These are phyloP conservation scores for Trissolcus japonicus DNA, from an alignment of 2,888 invertebrate genomes.

Conservation along the genomic window DNA sequence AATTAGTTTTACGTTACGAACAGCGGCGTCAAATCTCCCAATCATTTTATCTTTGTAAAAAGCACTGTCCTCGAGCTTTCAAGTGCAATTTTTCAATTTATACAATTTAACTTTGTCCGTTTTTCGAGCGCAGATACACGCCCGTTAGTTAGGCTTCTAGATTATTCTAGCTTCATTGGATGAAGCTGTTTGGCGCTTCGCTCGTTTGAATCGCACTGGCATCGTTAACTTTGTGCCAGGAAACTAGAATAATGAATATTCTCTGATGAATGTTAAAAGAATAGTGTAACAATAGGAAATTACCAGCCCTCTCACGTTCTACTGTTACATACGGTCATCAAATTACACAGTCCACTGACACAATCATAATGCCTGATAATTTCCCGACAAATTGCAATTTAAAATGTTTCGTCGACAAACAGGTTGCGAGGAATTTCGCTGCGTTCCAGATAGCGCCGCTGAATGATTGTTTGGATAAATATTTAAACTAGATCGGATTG, in stretches of 20 bases:
- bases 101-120: constrained; percentile 23
- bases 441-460: neutral
- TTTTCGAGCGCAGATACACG: constrained; percentile 11
- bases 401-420: neutral
- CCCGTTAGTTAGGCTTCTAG: constrained; percentile 26
- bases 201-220: constrained; percentile 32
- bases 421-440: neutral
- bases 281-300: constrained; percentile 25
- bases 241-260: constrained; percentile 38
- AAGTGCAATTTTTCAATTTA: constrained; percentile 20
- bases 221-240: constrained; percentile 44
- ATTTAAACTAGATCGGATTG: constrained; percentile 11
- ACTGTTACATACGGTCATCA: neutral
- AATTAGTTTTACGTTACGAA: neutral
- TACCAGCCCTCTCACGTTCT: neutral
- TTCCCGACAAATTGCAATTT: neutral
- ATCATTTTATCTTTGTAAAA: constrained; percentile 1
- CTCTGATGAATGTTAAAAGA: constrained; percentile 20
- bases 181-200: constrained; percentile 37
- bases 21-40: neutral
- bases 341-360: no score
- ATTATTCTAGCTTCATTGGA: constrained; percentile 37
- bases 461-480: neutral
- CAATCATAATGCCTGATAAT: no score
- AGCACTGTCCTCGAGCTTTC: neutral